Evolutionary conservation across 2,113 vertebrate species (phyloP).

Genomic region (Embiotoca jacksoni): DNA sequence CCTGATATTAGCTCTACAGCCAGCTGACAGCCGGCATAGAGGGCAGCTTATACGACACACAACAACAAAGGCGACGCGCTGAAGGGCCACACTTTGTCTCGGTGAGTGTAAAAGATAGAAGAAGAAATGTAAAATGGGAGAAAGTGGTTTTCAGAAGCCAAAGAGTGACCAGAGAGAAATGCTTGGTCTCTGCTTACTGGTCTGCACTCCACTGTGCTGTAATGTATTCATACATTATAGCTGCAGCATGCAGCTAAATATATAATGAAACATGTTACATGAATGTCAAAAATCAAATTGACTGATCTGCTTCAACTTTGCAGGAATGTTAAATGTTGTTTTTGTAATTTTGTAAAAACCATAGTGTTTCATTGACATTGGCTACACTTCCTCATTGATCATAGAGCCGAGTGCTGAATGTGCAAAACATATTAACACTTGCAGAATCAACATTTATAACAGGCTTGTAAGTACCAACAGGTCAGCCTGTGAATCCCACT

Average conservation of each 20-base stretch:
- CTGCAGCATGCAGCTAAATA: conserved; percentile 2
- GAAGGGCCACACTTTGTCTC: conserved; percentile 70
- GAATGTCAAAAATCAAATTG: not conserved
- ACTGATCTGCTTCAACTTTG: too few species aligned
- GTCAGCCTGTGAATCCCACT: too few species aligned
- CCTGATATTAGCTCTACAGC: conserved; percentile 83
- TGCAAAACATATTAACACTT: too few species aligned
- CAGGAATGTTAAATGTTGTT: too few species aligned
- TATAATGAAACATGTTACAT: not conserved
- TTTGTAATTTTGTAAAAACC: too few species aligned
- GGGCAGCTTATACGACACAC: conserved; percentile 73
- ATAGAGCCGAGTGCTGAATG: too few species aligned
- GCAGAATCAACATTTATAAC: too few species aligned
- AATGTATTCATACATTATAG: not conserved
- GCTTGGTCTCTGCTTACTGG: conserved; percentile 3
- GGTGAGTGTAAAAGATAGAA: conserved; percentile 57
- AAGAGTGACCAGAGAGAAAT: conserved; percentile 28
- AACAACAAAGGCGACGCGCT: conserved; percentile 66
- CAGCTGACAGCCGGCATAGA: conserved; percentile 81
- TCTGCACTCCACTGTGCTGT: not conserved
- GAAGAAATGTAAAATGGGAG: conserved; percentile 61
- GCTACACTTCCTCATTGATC: too few species aligned
- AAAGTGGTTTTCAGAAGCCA: conserved; percentile 52
- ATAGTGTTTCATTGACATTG: too few species aligned
- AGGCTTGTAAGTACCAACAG: too few species aligned